phyloP scores from a whole-genome alignment of 2,113 vertebrate genomes.

The Ammodytes marinus region DNA sequence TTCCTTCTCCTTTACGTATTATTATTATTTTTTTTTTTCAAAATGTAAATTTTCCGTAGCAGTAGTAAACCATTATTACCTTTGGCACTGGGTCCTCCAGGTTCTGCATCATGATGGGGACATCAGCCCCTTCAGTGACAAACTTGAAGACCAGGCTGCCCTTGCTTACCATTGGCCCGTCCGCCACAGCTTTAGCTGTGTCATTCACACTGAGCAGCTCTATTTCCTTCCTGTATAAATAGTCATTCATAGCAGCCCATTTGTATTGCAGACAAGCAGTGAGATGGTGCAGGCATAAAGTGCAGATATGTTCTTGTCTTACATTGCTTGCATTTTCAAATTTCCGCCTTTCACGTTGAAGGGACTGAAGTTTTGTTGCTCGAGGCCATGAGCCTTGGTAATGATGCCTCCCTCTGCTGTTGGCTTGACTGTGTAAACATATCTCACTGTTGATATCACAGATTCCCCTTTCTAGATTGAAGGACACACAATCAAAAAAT shows the following conservation, averaged over 20 bases:
- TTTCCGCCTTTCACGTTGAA: constrained; percentile 84
- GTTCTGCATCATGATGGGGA: constrained; percentile 84
- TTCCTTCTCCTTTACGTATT: neutral
- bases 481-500: constrained; percentile 38
- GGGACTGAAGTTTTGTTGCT: constrained; percentile 80
- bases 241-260: neutral
- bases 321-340: constrained; percentile 81
- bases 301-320: constrained; percentile 45
- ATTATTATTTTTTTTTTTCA: neutral
- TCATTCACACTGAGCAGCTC: constrained; percentile 78
- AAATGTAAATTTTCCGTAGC: neutral
- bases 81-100: constrained; percentile 73
- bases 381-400: constrained; percentile 74
- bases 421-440: constrained; percentile 79
- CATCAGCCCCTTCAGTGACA: constrained; percentile 57
- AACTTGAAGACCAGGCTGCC: constrained; percentile 82
- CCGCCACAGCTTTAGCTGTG: constrained; percentile 14
- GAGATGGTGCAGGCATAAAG: neutral
- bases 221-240: constrained; percentile 82
- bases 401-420: constrained; percentile 77
- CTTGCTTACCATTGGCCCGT: constrained; percentile 68
- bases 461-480: constrained; percentile 79
- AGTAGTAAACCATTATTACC: constrained; percentile 71
- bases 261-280: constrained; percentile 5
- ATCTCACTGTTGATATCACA: constrained; percentile 70